Evolutionary conservation across 2,113 vertebrate species (phyloP).

Genomic region (Sander vitreus): DNA sequence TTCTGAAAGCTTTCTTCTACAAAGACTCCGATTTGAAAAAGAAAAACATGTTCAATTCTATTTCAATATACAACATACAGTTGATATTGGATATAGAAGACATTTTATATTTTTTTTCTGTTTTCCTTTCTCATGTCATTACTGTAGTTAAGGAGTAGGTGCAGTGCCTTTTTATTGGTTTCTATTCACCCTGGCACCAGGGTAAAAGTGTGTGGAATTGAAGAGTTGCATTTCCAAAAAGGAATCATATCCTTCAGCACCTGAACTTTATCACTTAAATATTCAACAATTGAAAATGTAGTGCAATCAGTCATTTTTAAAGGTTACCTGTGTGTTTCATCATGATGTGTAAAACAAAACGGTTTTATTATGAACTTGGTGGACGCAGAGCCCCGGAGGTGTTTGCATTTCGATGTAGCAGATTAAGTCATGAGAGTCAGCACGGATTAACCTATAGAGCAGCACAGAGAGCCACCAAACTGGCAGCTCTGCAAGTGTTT

Average conservation of each 20-base stretch:
- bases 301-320: conserved; percentile 18
- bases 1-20: no score
- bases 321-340: conserved; percentile 28
- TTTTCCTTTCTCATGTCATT: conserved; percentile 6
- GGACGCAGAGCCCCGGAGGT: background rate
- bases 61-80: background rate
- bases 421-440: conserved; percentile 45
- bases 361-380: conserved; percentile 3
- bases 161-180: conserved; percentile 44
- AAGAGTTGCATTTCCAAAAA: conserved; percentile 46
- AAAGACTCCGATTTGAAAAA: background rate
- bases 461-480: background rate
- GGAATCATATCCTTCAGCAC: conserved; percentile 26
- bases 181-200: conserved; percentile 23
- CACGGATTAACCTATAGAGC: conserved; percentile 19
- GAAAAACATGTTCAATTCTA: background rate
- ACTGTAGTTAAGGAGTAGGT: conserved; percentile 37
- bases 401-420: conserved; percentile 29
- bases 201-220: conserved; percentile 33
- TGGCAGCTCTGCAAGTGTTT: conserved; percentile 28
- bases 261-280: conserved; percentile 39
- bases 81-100: conserved; percentile 7
- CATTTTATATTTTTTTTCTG: background rate
- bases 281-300: conserved; percentile 27
- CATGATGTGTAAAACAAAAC: conserved; percentile 9